Conservation (phyloP, 2,113 vertebrate genomes). For the Bujurquina vittata region DNA sequence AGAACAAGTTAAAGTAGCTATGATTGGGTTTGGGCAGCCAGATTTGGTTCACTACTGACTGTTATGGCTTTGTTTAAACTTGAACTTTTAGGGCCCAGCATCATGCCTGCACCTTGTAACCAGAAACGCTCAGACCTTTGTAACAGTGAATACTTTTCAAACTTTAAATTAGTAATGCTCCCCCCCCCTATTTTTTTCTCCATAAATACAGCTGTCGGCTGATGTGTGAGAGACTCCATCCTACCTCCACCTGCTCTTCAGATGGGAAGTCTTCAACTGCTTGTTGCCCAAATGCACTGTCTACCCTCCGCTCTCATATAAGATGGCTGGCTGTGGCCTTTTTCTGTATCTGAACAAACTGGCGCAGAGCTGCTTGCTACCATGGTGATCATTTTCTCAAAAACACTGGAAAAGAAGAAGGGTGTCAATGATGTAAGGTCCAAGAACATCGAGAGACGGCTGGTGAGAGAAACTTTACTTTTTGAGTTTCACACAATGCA, state of each 20-base stretch:
- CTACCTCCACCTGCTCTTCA: conserved; percentile 39
- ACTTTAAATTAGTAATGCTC: neutral
- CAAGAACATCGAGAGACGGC: conserved; percentile 78
- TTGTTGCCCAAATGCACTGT: conserved; percentile 39
- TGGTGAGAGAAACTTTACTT: conserved; percentile 73
- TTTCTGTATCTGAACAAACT: conserved; percentile 50
- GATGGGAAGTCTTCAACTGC: conserved; percentile 68
- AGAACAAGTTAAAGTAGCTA: neutral
- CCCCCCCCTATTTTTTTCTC: neutral
- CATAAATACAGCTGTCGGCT: conserved; percentile 66
- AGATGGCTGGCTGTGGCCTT: conserved; percentile 68
- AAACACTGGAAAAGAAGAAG: conserved; percentile 87
- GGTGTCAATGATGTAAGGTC: conserved; percentile 84
- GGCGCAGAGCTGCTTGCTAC: conserved; percentile 71
- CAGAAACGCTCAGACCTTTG: neutral
- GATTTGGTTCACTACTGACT: neutral
- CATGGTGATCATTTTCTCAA: conserved; percentile 90
- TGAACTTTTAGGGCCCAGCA: neutral
- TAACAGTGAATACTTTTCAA: neutral
- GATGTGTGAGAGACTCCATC: conserved; percentile 23
- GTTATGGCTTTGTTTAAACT: neutral
- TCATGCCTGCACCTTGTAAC: neutral
- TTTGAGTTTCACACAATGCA: neutral
- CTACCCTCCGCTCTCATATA: conserved; percentile 40
- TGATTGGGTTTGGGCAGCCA: neutral